Conservation (phyloP, 2,113 vertebrate species). For the Laticauda laticaudata region DNA sequence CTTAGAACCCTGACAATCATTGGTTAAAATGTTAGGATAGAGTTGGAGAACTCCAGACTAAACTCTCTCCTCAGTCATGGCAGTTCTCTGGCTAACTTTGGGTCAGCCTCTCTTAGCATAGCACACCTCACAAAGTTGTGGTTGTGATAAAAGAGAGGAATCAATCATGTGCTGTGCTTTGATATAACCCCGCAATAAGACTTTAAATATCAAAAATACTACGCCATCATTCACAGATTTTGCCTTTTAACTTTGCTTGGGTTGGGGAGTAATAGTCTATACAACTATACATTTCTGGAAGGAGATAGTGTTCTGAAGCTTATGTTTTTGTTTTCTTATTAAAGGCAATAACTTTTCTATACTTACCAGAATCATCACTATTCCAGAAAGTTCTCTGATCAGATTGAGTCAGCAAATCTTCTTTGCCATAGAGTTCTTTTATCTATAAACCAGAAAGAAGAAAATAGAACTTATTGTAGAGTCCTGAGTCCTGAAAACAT, state of each 20-base stretch:
- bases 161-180: neutral
- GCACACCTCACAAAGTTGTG: neutral
- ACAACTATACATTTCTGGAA: neutral
- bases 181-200: neutral
- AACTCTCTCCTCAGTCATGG: neutral
- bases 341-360: neutral
- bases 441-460: constrained; percentile 68
- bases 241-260: neutral
- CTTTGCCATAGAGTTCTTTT: constrained; percentile 69
- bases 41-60: neutral
- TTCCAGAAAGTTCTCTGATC: constrained; percentile 73
- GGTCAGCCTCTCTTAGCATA: neutral
- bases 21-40: neutral
- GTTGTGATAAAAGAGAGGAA: neutral
- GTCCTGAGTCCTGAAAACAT: neutral
- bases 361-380: constrained; percentile 69
- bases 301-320: neutral
- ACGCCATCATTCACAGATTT: neutral
- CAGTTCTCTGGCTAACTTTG: neutral
- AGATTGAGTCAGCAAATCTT: constrained; percentile 52
- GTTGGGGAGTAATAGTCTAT: neutral
- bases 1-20: neutral
- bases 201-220: neutral
- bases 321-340: rapidly evolving
- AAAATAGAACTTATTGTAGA: neutral